Evolutionary conservation across 2,113 vertebrate genomes (phyloP).

Genomic region (Willisornis vidua): DNA sequence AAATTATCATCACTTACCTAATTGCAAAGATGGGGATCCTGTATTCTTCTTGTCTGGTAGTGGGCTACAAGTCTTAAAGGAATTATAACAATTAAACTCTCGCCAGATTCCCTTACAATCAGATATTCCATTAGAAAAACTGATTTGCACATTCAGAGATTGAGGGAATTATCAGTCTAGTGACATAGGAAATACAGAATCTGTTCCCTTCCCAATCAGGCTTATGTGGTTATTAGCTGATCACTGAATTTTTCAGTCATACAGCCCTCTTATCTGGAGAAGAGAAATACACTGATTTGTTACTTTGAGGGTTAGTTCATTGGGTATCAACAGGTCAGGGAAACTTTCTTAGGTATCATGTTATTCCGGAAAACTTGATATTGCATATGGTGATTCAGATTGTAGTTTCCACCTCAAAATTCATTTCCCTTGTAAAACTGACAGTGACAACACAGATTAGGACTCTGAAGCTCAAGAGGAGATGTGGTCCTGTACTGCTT

Average conservation of each 20-base stretch:
- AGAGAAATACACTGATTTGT: background rate
- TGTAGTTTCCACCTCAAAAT: background rate
- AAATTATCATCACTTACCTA: background rate
- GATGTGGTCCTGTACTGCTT: background rate
- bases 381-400: background rate
- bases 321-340: background rate
- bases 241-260: background rate
- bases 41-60: background rate
- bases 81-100: background rate
- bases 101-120: background rate
- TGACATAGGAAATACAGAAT: background rate
- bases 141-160: background rate
- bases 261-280: background rate
- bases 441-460: background rate
- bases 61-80: background rate
- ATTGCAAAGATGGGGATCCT: background rate
- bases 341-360: background rate
- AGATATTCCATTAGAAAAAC: background rate
- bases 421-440: background rate
- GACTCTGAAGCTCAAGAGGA: background rate
- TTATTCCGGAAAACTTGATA: background rate
- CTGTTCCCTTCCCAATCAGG: background rate
- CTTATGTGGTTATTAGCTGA: background rate
- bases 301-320: background rate
- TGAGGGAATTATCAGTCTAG: rapidly evolving